Conservation (phyloP, 2,113 vertebrate species). For the Megalops atlanticus region DNA sequence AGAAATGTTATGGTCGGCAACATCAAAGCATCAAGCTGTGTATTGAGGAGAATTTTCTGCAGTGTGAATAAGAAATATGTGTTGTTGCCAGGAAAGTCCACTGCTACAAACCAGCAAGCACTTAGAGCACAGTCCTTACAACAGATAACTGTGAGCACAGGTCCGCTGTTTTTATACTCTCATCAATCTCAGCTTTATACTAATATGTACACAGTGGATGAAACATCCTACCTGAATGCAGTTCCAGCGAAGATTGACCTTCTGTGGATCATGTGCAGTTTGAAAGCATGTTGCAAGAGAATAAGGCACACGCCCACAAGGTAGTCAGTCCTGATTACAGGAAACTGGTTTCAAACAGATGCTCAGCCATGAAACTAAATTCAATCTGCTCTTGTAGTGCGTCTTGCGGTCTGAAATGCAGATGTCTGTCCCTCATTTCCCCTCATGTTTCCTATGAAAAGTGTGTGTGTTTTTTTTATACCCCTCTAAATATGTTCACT, state of each 20-base stretch:
- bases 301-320: neutral
- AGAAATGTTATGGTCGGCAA: neutral
- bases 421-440: neutral
- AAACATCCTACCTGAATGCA: neutral
- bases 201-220: neutral
- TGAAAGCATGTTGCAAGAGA: neutral
- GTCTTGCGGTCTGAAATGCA: neutral
- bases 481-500: neutral
- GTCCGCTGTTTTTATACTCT: neutral
- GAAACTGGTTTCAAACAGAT: neutral
- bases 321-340: neutral
- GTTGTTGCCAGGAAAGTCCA: neutral
- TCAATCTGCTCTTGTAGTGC: neutral
- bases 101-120: neutral
- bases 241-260: neutral
- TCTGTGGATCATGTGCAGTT: neutral
- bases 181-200: neutral
- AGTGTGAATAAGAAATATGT: neutral
- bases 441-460: neutral
- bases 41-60: neutral
- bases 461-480: neutral
- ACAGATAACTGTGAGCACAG: neutral
- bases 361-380: neutral
- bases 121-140: neutral
- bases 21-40: neutral